phyloP scores from a whole-genome alignment of 2,113 vertebrate species.

The Hucho hucho region DNA sequence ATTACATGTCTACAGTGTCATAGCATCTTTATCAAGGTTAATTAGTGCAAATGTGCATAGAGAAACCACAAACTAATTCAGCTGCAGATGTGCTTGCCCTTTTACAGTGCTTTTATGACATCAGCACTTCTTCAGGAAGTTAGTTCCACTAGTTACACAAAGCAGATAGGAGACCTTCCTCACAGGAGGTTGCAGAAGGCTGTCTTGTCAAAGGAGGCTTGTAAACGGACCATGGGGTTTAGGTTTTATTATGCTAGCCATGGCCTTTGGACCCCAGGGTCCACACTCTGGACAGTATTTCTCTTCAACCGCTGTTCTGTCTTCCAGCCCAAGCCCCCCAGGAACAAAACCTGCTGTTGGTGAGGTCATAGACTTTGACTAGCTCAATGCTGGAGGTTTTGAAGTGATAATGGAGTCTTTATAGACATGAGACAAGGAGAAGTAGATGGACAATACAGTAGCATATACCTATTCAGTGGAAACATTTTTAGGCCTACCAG shows the following conservation, averaged over 20 bases:
- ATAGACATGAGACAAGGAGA: background rate
- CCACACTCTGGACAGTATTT: background rate
- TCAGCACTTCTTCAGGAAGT: slow-evolving; percentile 41
- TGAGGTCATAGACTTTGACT: slow-evolving; percentile 17
- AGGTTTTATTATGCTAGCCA: slow-evolving; percentile 34
- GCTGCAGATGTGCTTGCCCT: slow-evolving; percentile 42
- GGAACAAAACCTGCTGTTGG: slow-evolving; percentile 37
- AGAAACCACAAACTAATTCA: slow-evolving; percentile 7
- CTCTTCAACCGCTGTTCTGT: slow-evolving; percentile 39
- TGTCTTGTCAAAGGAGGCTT: slow-evolving; percentile 24
- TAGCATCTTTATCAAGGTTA: background rate
- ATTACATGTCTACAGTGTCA: background rate
- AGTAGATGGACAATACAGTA: slow-evolving; percentile 40
- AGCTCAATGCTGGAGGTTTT: background rate
- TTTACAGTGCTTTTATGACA: slow-evolving; percentile 39
- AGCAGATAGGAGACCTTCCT: slow-evolving; percentile 23
- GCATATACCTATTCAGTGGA: too few species aligned
- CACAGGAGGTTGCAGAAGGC: slow-evolving; percentile 41
- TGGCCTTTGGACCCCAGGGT: background rate
- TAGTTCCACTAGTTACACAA: background rate
- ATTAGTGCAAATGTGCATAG: background rate
- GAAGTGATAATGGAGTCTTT: background rate
- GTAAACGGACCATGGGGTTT: slow-evolving; percentile 40
- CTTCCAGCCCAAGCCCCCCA: slow-evolving; percentile 36
- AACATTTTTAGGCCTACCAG: too few species aligned